phyloP scores from a whole-genome alignment of 1,140 invertebrate species.

The Muscidifurax raptorellus region DNA sequence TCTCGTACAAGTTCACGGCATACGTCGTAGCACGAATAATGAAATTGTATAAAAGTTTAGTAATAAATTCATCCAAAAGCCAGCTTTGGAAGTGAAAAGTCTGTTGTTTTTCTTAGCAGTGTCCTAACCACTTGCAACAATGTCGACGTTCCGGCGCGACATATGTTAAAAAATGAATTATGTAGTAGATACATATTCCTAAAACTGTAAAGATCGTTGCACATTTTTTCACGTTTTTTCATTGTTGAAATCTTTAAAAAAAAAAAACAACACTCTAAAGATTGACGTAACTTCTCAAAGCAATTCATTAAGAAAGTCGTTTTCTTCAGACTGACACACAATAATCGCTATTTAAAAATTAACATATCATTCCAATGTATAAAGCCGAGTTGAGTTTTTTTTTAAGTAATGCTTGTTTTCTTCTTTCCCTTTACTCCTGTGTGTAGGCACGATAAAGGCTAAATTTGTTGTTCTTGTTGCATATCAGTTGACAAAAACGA shows the following conservation, averaged over 20 bases:
- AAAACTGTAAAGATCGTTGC: slow-evolving; percentile 26
- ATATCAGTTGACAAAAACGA: slow-evolving; percentile 62
- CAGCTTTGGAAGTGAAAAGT: slow-evolving; percentile 56
- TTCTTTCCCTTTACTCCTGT: slow-evolving; percentile 45
- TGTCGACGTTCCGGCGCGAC: slow-evolving; percentile 10
- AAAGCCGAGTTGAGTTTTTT: slow-evolving; percentile 20
- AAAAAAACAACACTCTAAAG: not conserved
- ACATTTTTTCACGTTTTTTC: not conserved
- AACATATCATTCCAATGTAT: slow-evolving; percentile 3
- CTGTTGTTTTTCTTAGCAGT: slow-evolving; percentile 4
- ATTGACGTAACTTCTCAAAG: not conserved
- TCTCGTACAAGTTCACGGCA: slow-evolving; percentile 26
- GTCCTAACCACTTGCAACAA: not conserved
- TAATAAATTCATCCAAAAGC: slow-evolving; percentile 50
- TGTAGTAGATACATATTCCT: slow-evolving; percentile 7
- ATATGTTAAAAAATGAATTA: slow-evolving; percentile 10
- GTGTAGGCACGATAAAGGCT: slow-evolving; percentile 69
- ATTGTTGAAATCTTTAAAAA: slow-evolving; percentile 5
- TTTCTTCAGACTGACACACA: too few species aligned
- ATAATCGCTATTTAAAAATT: not conserved
- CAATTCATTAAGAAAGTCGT: not conserved
- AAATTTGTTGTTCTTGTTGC: slow-evolving; percentile 50
- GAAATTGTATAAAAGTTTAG: slow-evolving; percentile 49
- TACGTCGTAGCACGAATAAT: slow-evolving; percentile 40
- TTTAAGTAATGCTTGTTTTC: not conserved